phyloP scores from a whole-genome alignment of 2,888 invertebrate species.

The Pristionchus arcanus region DNA sequence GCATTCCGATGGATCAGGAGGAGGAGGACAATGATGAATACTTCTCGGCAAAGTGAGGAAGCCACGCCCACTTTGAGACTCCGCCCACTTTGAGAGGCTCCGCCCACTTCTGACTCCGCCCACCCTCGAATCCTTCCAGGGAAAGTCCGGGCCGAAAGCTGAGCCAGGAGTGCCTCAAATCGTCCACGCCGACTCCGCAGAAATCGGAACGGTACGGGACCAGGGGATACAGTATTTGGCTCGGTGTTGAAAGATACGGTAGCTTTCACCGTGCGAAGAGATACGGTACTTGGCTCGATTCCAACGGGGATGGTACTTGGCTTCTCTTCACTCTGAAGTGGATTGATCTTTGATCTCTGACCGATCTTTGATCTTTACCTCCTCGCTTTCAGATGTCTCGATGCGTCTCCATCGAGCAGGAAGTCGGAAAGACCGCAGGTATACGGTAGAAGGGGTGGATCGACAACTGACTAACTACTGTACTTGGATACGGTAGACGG shows the following conservation, averaged over 20 bases:
- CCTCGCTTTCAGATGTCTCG: background rate
- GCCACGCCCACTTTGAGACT: background rate
- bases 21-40: conserved; percentile 43
- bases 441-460: background rate
- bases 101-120: background rate
- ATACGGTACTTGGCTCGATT: background rate
- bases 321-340: no score
- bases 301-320: no score
- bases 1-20: conserved; percentile 41
- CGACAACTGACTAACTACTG: no score
- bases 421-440: background rate
- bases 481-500: no score
- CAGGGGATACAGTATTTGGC: background rate
- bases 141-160: background rate
- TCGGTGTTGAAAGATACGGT: background rate
- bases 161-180: background rate
- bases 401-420: background rate
- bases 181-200: background rate
- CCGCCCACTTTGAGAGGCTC: background rate
- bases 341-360: no score
- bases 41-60: conserved; percentile 30
- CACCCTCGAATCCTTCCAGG: background rate
- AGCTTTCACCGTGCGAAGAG: background rate
- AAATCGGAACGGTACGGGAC: background rate
- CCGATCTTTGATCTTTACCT: no score